Conservation (phyloP, 1,140 invertebrate species). For the Nebria ingens region DNA sequence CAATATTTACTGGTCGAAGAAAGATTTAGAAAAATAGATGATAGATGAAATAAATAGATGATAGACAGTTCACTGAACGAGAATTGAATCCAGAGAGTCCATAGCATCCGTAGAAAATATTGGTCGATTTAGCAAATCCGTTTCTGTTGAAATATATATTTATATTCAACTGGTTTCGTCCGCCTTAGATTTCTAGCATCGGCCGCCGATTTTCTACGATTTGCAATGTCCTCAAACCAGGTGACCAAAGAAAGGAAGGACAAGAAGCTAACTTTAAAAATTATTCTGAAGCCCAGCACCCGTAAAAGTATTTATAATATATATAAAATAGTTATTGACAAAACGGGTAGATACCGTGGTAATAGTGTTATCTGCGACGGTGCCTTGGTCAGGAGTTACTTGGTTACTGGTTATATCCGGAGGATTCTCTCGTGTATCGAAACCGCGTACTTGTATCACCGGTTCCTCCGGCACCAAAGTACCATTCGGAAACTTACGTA, state of each 20-base stretch:
- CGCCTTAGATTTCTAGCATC: too few species aligned
- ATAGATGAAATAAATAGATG: background rate
- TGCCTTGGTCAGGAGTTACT: slow-evolving; percentile 24
- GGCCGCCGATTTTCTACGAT: too few species aligned
- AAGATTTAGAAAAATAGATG: background rate
- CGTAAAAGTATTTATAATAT: too few species aligned
- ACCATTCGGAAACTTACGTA: slow-evolving; percentile 62
- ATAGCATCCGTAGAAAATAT: too few species aligned
- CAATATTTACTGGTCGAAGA: too few species aligned
- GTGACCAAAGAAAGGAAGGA: slow-evolving; percentile 4
- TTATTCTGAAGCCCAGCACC: too few species aligned
- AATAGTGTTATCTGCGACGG: slow-evolving; percentile 20
- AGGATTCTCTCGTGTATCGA: slow-evolving; percentile 33
- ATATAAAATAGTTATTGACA: slow-evolving; percentile 28
- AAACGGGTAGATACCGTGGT: slow-evolving; percentile 28
- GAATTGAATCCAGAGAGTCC: too few species aligned
- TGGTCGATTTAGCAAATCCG: too few species aligned
- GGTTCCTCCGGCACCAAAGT: slow-evolving; percentile 53
- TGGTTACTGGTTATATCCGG: slow-evolving; percentile 35
- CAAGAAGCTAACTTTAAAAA: background rate
- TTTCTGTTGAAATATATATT: too few species aligned
- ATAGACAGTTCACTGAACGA: background rate
- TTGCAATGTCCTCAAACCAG: too few species aligned
- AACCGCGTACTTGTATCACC: slow-evolving; percentile 34
- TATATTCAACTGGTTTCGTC: too few species aligned